phyloP scores from a whole-genome alignment of 2,797 vertebrate genomes.

The Mus minutoides region DNA sequence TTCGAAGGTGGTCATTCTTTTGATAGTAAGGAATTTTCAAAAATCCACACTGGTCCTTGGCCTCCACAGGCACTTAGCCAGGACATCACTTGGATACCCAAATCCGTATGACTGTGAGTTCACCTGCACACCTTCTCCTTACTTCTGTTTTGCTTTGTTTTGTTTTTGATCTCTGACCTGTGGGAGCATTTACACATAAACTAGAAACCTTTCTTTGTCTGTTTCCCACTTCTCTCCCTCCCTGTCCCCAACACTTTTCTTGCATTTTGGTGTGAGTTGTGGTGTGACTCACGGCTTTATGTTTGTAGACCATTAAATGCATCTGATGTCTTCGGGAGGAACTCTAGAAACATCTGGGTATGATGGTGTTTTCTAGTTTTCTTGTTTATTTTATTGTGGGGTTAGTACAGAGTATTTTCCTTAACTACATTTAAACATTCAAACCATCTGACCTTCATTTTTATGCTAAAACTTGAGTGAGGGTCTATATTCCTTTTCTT shows the following conservation, averaged over 20 bases:
- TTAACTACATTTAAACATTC: not conserved
- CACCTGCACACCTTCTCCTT: not conserved
- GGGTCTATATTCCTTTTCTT: not conserved
- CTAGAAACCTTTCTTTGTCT: not conserved
- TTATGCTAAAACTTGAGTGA: not conserved
- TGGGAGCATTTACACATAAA: not conserved
- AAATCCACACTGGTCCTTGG: not conserved
- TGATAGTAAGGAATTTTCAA: not conserved
- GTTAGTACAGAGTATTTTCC: not conserved
- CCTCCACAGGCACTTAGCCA: not conserved
- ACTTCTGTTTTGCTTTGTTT: not conserved
- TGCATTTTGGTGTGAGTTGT: not conserved
- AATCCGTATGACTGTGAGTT: not conserved
- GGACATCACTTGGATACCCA: not conserved
- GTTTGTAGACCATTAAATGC: not conserved
- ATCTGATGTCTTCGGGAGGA: not conserved
- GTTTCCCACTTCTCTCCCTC: not conserved
- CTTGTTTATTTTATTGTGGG: not conserved
- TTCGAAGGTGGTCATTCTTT: not conserved
- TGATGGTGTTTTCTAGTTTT: not conserved
- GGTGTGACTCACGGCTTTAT: not conserved
- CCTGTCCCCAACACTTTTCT: not conserved
- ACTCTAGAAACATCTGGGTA: not conserved
- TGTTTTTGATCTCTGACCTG: not conserved
- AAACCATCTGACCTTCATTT: not conserved